A percentile compares a stretch with the other conserved stretches of the same genome.
Evolutionary conservation across 1,140 invertebrate genomes (phyloP).

Genomic region (Camponotus vicinus): DNA sequence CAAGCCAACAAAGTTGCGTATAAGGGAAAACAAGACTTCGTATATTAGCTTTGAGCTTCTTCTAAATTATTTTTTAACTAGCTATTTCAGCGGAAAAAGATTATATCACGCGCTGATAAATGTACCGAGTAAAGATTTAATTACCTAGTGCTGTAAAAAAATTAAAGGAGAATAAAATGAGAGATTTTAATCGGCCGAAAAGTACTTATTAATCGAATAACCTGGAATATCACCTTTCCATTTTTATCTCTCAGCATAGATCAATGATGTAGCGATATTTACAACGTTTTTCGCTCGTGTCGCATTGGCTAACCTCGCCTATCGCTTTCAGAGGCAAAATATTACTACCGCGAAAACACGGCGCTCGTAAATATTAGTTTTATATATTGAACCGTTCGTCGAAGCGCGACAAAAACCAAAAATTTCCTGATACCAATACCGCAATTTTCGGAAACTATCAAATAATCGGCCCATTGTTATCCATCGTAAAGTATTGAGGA

Average conservation of each 20-base stretch:
- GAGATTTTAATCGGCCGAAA: constrained; percentile 10
- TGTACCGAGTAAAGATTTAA: constrained; percentile 5
- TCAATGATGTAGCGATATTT: constrained; percentile 44
- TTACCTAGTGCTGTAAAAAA: not conserved
- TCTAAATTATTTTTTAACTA: constrained; percentile 11
- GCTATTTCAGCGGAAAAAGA: not conserved
- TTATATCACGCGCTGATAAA: not conserved
- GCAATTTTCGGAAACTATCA: constrained; percentile 50
- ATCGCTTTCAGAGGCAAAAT: constrained; percentile 49
- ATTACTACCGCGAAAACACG: constrained; percentile 46
- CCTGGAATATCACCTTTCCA: constrained; percentile 33
- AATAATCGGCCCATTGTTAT: constrained; percentile 56
- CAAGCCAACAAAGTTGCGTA: not conserved
- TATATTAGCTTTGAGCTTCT: not conserved
- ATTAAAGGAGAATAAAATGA: constrained; percentile 2
- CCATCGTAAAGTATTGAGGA: constrained; percentile 32
- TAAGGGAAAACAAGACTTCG: not conserved
- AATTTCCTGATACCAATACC: constrained; percentile 31
- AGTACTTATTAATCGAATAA: constrained; percentile 33
- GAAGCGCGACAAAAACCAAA: constrained; percentile 46
- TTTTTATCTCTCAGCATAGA: constrained; percentile 33
- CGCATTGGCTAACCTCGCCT: constrained; percentile 9
- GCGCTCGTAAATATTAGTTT: constrained; percentile 67
- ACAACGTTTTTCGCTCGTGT: constrained; percentile 50
- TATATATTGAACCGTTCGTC: constrained; percentile 36